phyloP scores from a whole-genome alignment of 1,140 invertebrate species.

The Periplaneta americana region DNA sequence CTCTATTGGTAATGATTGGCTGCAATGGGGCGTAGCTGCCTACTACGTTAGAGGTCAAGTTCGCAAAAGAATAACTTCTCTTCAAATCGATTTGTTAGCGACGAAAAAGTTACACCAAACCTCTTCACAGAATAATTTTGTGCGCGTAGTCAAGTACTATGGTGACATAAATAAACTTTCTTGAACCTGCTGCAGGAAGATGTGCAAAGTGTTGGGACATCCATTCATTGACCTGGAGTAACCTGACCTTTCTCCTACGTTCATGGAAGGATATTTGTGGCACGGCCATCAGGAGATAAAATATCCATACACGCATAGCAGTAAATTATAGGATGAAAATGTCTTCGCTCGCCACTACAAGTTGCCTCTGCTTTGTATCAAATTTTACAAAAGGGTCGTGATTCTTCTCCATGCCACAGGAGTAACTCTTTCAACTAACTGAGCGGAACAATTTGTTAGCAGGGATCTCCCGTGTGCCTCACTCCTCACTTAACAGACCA shows the following conservation, averaged over 20 bases:
- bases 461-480: no score
- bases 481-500: not conserved
- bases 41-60: no score
- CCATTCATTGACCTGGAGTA: not conserved
- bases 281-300: not conserved
- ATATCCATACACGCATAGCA: not conserved
- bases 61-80: no score
- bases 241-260: not conserved
- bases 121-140: no score
- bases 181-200: not conserved
- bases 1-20: no score
- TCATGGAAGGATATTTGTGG: not conserved
- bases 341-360: not conserved
- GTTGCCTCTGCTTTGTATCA: not conserved
- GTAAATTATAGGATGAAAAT: not conserved
- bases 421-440: no score
- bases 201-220: not conserved
- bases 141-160: not conserved
- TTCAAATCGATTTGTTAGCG: no score
- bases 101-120: no score
- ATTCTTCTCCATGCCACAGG: no score
- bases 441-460: no score
- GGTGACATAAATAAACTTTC: not conserved
- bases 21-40: no score
- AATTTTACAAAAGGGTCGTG: no score